Evolutionary conservation across 1,140 invertebrate genomes (phyloP).

Genomic region (Ectropis grisescens): DNA sequence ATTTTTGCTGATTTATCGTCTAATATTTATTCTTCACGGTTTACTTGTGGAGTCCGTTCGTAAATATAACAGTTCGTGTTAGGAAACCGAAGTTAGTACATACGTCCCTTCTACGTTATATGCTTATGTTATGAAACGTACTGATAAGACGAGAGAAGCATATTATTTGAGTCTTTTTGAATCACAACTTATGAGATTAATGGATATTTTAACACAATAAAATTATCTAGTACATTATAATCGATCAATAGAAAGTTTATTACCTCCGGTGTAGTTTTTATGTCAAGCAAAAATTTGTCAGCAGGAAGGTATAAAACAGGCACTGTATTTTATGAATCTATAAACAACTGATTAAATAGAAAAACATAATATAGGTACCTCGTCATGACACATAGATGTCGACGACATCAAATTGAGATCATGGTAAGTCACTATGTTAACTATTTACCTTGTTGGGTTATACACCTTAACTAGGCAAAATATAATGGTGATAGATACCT

Average conservation of each 20-base stretch:
- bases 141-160: too few relatives aligned
- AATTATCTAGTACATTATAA: too few relatives aligned
- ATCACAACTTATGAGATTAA: slow-evolving; percentile 37
- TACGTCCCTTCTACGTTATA: slow-evolving; percentile 4
- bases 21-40: slow-evolving; percentile 65
- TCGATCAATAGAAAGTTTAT: slow-evolving; percentile 46
- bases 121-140: slow-evolving; percentile 9
- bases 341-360: background rate
- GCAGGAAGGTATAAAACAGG: slow-evolving; percentile 19
- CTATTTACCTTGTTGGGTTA: too few relatives aligned
- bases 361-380: too few relatives aligned
- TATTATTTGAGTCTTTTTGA: too few relatives aligned
- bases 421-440: too few relatives aligned
- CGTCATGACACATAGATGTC: too few relatives aligned
- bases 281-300: slow-evolving; percentile 21
- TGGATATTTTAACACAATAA: too few relatives aligned
- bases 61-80: slow-evolving; percentile 41
- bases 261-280: slow-evolving; percentile 29
- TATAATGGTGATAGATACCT: too few relatives aligned
- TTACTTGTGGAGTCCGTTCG: slow-evolving; percentile 30
- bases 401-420: too few relatives aligned
- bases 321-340: slow-evolving; percentile 7
- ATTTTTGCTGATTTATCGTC: slow-evolving; percentile 57
- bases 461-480: too few relatives aligned
- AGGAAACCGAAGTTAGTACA: slow-evolving; percentile 15